These are phyloP conservation scores for Octonoba sinensis DNA, from an alignment of 2,888 invertebrate species.

Conservation along the genomic window DNA sequence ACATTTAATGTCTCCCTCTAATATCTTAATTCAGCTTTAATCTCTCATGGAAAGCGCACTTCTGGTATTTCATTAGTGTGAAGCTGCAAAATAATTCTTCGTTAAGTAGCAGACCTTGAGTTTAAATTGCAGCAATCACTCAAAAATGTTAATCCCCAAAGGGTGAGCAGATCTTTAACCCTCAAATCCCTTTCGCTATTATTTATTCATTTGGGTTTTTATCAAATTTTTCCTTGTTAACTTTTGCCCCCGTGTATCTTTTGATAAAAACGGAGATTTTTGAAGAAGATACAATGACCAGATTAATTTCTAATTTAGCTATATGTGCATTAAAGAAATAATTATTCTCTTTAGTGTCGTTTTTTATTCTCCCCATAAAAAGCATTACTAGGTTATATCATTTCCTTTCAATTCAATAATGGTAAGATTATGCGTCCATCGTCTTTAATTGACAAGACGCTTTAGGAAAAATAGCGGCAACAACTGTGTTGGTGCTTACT, in stretches of 20 bases:
- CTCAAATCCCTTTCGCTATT: slow-evolving; percentile 24
- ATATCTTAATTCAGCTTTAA: slow-evolving; percentile 36
- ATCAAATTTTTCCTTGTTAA: slow-evolving; percentile 10
- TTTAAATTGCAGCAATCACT: slow-evolving; percentile 40
- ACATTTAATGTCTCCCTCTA: slow-evolving; percentile 13
- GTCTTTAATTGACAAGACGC: no score
- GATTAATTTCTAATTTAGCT: no score
- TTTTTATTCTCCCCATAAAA: no score
- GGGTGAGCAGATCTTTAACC: slow-evolving; percentile 47
- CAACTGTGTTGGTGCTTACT: no score
- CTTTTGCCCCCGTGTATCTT: background rate
- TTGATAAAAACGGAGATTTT: no score
- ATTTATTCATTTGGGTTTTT: slow-evolving; percentile 44
- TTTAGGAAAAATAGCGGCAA: no score
- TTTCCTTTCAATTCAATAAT: no score
- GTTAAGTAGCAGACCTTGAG: slow-evolving; percentile 40
- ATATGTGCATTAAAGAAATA: no score
- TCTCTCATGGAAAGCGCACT: slow-evolving; percentile 13
- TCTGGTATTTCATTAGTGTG: slow-evolving; percentile 31
- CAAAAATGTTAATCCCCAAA: slow-evolving; percentile 43
- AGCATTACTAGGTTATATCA: no score
- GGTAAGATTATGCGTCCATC: no score
- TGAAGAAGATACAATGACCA: no score
- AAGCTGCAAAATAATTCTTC: slow-evolving; percentile 35
- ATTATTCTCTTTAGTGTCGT: no score